A percentile compares a stretch with the other conserved stretches of the same genome.
Conservation (phyloP, 2,113 vertebrate species). For the Nyctereutes procyonoides region DNA sequence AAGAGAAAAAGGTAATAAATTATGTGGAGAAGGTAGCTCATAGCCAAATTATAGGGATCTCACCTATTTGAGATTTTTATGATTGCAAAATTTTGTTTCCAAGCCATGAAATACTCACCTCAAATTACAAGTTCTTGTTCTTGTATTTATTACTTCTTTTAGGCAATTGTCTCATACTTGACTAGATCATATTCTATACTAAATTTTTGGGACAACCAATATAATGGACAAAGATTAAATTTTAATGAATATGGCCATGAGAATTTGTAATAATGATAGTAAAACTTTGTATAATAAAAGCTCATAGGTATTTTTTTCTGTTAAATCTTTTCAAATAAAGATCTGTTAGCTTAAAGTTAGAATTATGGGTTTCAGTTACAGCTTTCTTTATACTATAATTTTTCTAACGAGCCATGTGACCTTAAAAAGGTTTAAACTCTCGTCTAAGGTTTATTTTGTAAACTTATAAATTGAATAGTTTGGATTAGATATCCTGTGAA, state of each 20-base stretch:
- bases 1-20: not conserved
- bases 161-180: not conserved
- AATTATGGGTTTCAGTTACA: not conserved
- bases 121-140: not conserved
- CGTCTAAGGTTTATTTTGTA: not conserved
- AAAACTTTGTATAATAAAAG: not conserved
- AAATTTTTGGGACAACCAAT: not conserved
- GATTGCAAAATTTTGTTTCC: not conserved
- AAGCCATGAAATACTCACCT: not conserved
- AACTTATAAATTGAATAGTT: not conserved
- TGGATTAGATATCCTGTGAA: not conserved
- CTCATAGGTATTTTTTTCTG: not conserved
- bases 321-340: not conserved
- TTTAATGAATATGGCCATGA: not conserved
- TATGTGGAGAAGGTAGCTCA: not conserved
- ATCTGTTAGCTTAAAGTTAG: not conserved
- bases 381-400: not conserved
- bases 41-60: not conserved
- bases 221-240: slow-evolving; percentile 18
- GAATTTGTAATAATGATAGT: not conserved
- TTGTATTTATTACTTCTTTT: slow-evolving; percentile 14
- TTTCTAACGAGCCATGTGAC: not conserved
- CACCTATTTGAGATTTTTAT: not conserved
- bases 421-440: not conserved
- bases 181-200: not conserved